A percentile compares a stretch with the other conserved stretches of the same genome.
These are phyloP conservation scores for Agrenia bidenticulata DNA, from an alignment of 2,888 invertebrate species.

Conservation along the genomic window DNA sequence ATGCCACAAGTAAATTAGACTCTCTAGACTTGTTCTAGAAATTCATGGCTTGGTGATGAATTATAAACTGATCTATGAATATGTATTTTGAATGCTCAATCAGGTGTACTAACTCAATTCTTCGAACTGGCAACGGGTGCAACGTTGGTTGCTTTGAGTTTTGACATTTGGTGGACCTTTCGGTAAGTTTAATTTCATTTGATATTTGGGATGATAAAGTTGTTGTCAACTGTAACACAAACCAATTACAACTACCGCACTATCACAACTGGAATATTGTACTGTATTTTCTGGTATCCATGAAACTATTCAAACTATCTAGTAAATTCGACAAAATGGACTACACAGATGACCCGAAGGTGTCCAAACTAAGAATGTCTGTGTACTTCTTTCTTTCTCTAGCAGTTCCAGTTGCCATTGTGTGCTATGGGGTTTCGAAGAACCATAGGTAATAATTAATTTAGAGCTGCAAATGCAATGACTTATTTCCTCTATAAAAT, in stretches of 20 bases:
- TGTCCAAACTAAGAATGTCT: conserved; percentile 25
- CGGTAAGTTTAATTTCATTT: conserved; percentile 14
- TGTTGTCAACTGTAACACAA: neutral
- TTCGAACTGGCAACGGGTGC: conserved; percentile 26
- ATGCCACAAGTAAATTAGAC: conserved; percentile 23
- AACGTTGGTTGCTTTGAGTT: conserved; percentile 27
- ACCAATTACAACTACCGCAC: neutral
- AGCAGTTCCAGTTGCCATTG: conserved; percentile 24
- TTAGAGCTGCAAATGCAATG: too few species aligned
- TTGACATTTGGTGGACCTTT: conserved; percentile 33
- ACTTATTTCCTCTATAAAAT: neutral
- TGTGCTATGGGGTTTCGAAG: conserved; percentile 25
- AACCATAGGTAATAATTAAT: conserved; percentile 17
- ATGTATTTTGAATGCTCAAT: neutral
- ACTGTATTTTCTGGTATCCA: conserved; percentile 9
- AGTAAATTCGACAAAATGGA: conserved; percentile 28
- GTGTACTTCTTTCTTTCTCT: conserved; percentile 25
- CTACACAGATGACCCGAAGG: conserved; percentile 34
- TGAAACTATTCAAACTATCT: conserved; percentile 23
- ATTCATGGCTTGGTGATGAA: neutral
- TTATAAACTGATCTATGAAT: neutral
- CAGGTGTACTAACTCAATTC: conserved; percentile 28
- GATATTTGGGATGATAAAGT: conserved; percentile 20
- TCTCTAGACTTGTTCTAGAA: neutral
- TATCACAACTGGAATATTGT: neutral